Conservation (phyloP, 2,797 vertebrate genomes). For the Protosalanx chinensis region DNA sequence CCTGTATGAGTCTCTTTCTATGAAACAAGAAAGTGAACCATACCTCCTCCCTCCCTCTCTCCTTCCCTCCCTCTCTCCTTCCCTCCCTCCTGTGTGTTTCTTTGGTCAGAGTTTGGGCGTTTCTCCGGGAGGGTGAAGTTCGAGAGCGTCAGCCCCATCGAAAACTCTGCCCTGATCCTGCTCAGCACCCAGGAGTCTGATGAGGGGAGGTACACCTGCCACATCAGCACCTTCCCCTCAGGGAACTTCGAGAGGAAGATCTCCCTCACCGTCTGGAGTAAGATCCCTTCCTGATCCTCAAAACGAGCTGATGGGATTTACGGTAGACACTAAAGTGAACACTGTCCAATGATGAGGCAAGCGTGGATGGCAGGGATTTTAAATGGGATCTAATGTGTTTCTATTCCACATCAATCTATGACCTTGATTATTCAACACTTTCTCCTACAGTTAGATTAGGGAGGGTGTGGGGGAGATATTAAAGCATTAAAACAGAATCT, state of each 20-base stretch:
- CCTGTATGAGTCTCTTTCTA: background rate
- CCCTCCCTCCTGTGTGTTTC: slow-evolving; percentile 23
- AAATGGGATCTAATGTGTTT: background rate
- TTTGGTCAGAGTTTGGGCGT: slow-evolving; percentile 58
- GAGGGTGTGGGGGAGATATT: background rate
- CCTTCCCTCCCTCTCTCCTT: background rate
- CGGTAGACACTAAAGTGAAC: background rate
- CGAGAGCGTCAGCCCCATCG: slow-evolving; percentile 55
- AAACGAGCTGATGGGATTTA: slow-evolving; percentile 21
- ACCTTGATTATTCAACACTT: background rate
- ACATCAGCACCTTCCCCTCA: slow-evolving; percentile 82
- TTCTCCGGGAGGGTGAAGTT: slow-evolving; percentile 66
- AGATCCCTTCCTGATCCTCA: slow-evolving; percentile 32
- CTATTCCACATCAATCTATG: background rate
- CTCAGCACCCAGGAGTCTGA: slow-evolving; percentile 67
- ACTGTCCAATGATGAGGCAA: background rate
- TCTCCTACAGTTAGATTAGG: background rate
- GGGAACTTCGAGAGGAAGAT: slow-evolving; percentile 80
- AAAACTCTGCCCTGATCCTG: slow-evolving; percentile 68
- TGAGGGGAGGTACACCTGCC: slow-evolving; percentile 83
- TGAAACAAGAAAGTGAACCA: background rate
- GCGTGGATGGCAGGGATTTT: background rate
- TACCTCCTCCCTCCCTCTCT: background rate
- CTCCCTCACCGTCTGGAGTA: slow-evolving; percentile 70
- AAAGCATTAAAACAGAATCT: background rate